Conservation (phyloP, 2,113 vertebrate genomes). For the Barnardius zonarius region DNA sequence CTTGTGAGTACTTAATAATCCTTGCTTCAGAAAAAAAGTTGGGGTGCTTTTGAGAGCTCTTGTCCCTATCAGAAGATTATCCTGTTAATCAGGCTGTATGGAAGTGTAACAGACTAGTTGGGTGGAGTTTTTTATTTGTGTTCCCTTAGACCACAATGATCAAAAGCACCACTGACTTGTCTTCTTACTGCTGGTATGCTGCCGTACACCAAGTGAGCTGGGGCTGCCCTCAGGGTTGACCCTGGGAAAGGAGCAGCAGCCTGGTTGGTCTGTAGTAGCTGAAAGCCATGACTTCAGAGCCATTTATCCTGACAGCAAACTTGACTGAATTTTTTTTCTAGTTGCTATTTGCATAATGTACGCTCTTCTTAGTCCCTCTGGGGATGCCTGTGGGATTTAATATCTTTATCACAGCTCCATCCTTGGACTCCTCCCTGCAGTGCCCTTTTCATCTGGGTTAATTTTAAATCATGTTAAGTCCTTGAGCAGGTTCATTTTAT, state of each 20-base stretch:
- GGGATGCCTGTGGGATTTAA: neutral
- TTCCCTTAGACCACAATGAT: neutral
- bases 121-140: neutral
- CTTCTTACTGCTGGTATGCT: neutral
- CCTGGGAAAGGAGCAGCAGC: neutral
- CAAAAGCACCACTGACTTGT: accelerated
- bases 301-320: neutral
- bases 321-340: neutral
- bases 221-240: neutral
- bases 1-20: neutral
- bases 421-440: neutral
- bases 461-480: neutral
- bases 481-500: neutral
- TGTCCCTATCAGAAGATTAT: neutral
- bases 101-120: neutral
- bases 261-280: neutral
- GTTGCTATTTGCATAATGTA: accelerated
- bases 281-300: neutral
- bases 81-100: neutral
- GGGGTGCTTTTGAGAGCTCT: neutral
- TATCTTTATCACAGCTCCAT: too few relatives aligned
- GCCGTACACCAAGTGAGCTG: accelerated
- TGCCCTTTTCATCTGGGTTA: neutral
- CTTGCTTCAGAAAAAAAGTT: neutral
- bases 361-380: neutral